Evolutionary conservation across 2,888 invertebrate species (phyloP).

Genomic region (Acleris sparsana): DNA sequence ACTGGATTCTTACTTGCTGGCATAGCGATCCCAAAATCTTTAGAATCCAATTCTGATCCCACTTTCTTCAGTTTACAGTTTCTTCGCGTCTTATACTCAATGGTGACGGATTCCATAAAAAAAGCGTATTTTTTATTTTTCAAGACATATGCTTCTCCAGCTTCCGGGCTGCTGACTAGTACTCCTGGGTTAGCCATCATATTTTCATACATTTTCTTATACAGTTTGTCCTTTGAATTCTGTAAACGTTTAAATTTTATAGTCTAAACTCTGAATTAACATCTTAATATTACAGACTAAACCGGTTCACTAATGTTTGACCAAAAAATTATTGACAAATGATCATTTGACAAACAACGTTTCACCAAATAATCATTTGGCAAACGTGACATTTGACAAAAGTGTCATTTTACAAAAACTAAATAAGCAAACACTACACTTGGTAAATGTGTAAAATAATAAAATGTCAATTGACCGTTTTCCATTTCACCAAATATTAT

Average conservation of each 20-base stretch:
- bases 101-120: constrained; percentile 97
- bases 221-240: constrained; percentile 92
- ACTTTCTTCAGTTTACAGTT: constrained; percentile 92
- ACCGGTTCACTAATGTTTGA: too few relatives aligned
- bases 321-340: too few relatives aligned
- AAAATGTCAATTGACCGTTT: too few relatives aligned
- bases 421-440: too few relatives aligned
- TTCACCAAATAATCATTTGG: too few relatives aligned
- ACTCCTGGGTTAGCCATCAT: constrained; percentile 93
- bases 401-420: too few relatives aligned
- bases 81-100: constrained; percentile 94
- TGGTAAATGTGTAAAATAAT: too few relatives aligned
- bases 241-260: constrained; percentile 42
- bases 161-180: constrained; percentile 89
- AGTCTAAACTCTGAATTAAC: too few relatives aligned
- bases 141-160: constrained; percentile 92
- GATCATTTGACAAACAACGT: too few relatives aligned
- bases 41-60: constrained; percentile 92
- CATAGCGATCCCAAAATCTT: constrained; percentile 92
- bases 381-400: too few relatives aligned
- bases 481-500: too few relatives aligned
- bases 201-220: constrained; percentile 93
- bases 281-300: too few relatives aligned
- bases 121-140: constrained; percentile 89
- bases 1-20: constrained; percentile 86